phyloP scores from a whole-genome alignment of 2,888 invertebrate species.

The Acanthosepion esculentum region DNA sequence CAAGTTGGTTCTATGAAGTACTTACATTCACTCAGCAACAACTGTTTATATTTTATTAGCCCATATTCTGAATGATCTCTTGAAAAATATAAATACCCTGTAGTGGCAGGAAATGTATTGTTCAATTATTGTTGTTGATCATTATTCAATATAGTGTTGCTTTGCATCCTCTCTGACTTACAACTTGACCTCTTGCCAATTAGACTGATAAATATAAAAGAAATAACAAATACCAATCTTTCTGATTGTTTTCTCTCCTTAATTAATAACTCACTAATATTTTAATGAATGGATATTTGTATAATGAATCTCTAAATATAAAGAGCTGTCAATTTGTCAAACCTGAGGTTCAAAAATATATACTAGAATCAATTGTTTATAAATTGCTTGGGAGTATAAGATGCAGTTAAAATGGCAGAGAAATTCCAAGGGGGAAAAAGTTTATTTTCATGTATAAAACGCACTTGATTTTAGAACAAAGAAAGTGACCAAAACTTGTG shows the following conservation, averaged over 20 bases:
- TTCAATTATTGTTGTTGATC: not conserved
- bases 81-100: not conserved
- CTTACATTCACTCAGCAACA: not conserved
- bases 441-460: too few relatives aligned
- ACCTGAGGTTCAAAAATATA: too few relatives aligned
- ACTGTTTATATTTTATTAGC: too few relatives aligned
- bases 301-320: not conserved
- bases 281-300: not conserved
- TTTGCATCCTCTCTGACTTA: not conserved
- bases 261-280: not conserved
- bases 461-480: too few relatives aligned
- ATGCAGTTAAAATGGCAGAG: too few relatives aligned
- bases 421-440: too few relatives aligned
- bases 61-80: not conserved
- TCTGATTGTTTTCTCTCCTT: not conserved
- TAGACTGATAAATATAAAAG: not conserved
- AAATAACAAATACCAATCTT: not conserved
- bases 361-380: too few relatives aligned
- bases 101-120: not conserved
- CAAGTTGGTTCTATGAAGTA: not conserved
- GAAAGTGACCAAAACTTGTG: too few relatives aligned
- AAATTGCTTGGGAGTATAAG: too few relatives aligned
- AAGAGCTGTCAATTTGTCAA: not conserved
- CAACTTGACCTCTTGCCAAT: conserved; percentile 2
- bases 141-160: not conserved